Evolutionary conservation across 2,113 vertebrate species (phyloP).

Genomic region (Leuciscus idus): DNA sequence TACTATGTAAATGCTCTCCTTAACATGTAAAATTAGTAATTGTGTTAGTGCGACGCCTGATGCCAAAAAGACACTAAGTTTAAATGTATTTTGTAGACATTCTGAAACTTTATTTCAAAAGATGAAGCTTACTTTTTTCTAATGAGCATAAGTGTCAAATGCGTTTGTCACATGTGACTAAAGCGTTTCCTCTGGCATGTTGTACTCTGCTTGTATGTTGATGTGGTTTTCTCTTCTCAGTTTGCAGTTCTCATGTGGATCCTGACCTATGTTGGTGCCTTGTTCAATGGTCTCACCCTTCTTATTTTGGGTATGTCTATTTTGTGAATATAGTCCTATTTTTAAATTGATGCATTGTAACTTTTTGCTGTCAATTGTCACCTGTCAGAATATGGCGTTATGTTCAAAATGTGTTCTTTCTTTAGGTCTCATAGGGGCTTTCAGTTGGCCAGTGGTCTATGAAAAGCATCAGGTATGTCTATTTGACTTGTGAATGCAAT

Average conservation of each 20-base stretch:
- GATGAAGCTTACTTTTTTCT: not conserved
- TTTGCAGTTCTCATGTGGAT: constrained; percentile 91
- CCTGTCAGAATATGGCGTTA: not conserved
- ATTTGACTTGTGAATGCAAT: not conserved
- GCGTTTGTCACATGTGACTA: not conserved
- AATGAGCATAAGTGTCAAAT: too few relatives aligned
- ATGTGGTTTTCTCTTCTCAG: constrained; percentile 60
- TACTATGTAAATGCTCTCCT: too few relatives aligned
- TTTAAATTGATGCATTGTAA: not conserved
- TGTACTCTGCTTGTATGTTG: not conserved
- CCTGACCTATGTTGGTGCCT: constrained; percentile 86
- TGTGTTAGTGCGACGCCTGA: too few relatives aligned
- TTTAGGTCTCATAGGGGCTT: constrained; percentile 85
- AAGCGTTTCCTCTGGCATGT: not conserved
- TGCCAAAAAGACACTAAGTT: too few relatives aligned
- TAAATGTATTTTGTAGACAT: too few relatives aligned
- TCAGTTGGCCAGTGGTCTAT: constrained; percentile 86
- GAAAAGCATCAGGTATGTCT: constrained; percentile 86
- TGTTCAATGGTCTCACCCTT: constrained; percentile 90
- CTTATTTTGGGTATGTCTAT: constrained; percentile 84
- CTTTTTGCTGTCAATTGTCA: not conserved
- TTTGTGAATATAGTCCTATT: not conserved
- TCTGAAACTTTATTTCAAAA: not conserved
- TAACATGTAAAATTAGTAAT: too few relatives aligned
- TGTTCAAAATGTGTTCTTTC: constrained; percentile 14